These are phyloP conservation scores for Clarias batrachus DNA, from an alignment of 2,113 vertebrate species.

Conservation along the genomic window DNA sequence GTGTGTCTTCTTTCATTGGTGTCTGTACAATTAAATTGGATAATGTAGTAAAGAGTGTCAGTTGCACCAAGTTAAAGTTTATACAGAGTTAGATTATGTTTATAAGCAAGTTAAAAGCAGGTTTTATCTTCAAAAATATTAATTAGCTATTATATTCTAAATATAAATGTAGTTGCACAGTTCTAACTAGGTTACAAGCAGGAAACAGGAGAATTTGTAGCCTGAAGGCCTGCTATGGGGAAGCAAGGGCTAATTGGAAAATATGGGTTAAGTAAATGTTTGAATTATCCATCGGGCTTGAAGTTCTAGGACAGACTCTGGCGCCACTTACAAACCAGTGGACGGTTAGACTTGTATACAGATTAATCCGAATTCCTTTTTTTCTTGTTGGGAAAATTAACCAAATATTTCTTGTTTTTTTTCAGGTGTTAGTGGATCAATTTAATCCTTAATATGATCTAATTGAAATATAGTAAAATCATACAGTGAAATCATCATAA, in stretches of 20 bases:
- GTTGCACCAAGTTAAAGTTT: slow-evolving; percentile 40
- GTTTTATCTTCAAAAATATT: slow-evolving; percentile 64
- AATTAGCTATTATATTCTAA: slow-evolving; percentile 65
- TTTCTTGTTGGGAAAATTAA: neutral
- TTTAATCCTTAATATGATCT: too few relatives aligned
- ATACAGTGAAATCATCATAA: neutral
- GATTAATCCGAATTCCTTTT: neutral
- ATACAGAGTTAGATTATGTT: slow-evolving; percentile 46
- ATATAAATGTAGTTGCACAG: slow-evolving; percentile 67
- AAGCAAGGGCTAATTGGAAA: slow-evolving; percentile 69
- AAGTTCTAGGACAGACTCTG: slow-evolving; percentile 46
- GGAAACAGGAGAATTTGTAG: slow-evolving; percentile 53
- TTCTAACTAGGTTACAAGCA: slow-evolving; percentile 67
- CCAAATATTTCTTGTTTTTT: neutral
- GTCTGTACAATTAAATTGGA: slow-evolving; percentile 1
- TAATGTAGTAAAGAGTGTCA: slow-evolving; percentile 36
- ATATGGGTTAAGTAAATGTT: slow-evolving; percentile 78
- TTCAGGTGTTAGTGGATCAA: neutral
- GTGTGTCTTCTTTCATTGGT: neutral
- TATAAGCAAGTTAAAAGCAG: slow-evolving; percentile 63
- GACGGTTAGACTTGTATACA: neutral
- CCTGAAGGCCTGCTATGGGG: slow-evolving; percentile 56
- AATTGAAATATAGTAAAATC: neutral
- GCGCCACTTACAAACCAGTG: slow-evolving; percentile 50
- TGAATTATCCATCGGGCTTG: slow-evolving; percentile 61